Conservation (phyloP, 1,140 invertebrate species). For the Pseudomyrmex cubaensis region DNA sequence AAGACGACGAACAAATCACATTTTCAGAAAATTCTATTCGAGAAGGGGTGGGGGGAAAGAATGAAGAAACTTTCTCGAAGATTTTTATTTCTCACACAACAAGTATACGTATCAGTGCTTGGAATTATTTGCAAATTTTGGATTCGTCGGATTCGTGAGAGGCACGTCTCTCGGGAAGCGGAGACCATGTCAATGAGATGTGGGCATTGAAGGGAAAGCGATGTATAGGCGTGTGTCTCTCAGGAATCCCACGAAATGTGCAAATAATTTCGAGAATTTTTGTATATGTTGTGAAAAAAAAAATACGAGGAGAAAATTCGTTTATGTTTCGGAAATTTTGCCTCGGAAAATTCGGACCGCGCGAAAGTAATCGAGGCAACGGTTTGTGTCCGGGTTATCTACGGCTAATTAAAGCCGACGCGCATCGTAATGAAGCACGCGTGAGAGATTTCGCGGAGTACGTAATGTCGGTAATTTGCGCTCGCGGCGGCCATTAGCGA, state of each 20-base stretch:
- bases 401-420: conserved; percentile 57
- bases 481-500: conserved; percentile 55
- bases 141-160: no score
- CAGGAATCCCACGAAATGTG: no score
- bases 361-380: conserved; percentile 53
- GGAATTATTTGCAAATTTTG: no score
- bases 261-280: no score
- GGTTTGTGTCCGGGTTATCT: conserved; percentile 46
- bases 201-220: no score
- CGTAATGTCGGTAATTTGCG: conserved; percentile 61
- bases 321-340: conserved; percentile 10
- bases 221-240: no score
- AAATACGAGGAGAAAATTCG: background rate
- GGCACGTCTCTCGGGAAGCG: no score
- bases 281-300: no score
- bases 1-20: conserved; percentile 45
- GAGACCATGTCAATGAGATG: no score
- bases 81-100: no score
- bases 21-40: conserved; percentile 11
- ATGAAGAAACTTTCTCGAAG: background rate
- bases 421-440: conserved; percentile 56
- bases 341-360: conserved; percentile 27
- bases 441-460: conserved; percentile 58
- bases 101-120: no score
- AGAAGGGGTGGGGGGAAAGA: background rate